phyloP scores from a whole-genome alignment of 2,113 vertebrate species.

The Glaucidium brasilianum region DNA sequence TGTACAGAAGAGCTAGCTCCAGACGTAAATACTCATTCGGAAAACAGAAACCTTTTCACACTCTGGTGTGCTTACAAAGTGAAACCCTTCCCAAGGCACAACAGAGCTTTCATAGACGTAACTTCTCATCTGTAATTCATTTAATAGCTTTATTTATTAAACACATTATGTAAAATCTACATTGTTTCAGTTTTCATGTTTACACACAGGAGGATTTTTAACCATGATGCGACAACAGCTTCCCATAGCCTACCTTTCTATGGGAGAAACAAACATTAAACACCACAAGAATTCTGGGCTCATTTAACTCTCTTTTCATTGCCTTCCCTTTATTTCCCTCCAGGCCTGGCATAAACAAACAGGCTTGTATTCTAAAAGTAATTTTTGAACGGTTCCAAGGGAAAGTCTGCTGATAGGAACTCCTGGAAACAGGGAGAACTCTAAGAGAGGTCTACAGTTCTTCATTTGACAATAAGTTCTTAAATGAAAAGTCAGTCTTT shows the following conservation, averaged over 20 bases:
- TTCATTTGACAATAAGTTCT: constrained; percentile 66
- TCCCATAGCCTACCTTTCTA: constrained; percentile 49
- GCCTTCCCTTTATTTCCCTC: constrained; percentile 57
- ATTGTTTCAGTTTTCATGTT: constrained; percentile 71
- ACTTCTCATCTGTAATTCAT: constrained; percentile 57
- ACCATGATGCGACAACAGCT: constrained; percentile 52
- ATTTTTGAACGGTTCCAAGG: constrained; percentile 28
- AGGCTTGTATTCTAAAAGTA: constrained; percentile 33
- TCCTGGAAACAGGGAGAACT: constrained; percentile 67
- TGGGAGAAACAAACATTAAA: constrained; percentile 62
- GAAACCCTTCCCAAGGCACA: constrained; percentile 42
- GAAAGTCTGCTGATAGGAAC: constrained; percentile 30
- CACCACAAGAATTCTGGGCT: constrained; percentile 67
- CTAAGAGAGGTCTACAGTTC: constrained; percentile 64
- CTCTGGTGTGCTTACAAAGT: neutral
- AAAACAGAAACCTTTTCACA: neutral
- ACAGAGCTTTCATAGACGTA: constrained; percentile 35
- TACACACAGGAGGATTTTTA: constrained; percentile 66
- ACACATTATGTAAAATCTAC: constrained; percentile 78
- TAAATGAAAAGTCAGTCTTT: constrained; percentile 61
- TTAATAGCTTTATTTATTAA: constrained; percentile 78
- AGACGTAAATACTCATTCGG: neutral
- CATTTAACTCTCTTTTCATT: constrained; percentile 69
- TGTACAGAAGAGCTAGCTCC: neutral
- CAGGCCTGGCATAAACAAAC: neutral